A percentile compares a stretch with the other conserved stretches of the same genome.
Conservation (phyloP, 2,113 vertebrate genomes). For the Struthidea cinerea region DNA sequence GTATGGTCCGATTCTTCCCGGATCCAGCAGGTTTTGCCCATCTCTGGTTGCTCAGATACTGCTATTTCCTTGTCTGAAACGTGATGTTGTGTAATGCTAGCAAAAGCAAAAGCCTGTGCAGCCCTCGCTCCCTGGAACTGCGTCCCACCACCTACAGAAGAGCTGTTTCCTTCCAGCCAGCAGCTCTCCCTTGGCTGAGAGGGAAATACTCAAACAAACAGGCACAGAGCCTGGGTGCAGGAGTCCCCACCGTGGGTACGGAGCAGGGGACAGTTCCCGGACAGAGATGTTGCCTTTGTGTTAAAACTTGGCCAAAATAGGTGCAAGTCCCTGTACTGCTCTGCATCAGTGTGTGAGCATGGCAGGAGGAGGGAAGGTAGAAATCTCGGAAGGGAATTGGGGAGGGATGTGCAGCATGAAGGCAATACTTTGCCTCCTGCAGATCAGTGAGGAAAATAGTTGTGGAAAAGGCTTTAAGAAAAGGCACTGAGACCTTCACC, state of each 20-base stretch:
- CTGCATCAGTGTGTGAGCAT: not conserved
- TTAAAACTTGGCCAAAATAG: not conserved
- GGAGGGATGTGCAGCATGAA: accelerated
- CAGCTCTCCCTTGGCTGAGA: not conserved
- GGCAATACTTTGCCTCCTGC: not conserved
- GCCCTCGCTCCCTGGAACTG: not conserved
- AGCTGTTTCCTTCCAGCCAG: not conserved
- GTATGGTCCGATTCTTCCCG: not conserved
- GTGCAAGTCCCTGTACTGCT: not conserved
- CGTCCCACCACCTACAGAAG: not conserved
- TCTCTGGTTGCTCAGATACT: not conserved
- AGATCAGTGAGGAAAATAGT: accelerated
- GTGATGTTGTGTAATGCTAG: not conserved
- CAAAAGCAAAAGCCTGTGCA: not conserved
- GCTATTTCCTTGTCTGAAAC: not conserved
- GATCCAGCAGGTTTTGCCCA: not conserved
- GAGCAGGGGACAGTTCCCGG: not conserved
- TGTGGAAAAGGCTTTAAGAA: not conserved
- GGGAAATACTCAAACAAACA: not conserved
- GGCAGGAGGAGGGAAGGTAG: not conserved
- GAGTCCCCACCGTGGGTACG: accelerated
- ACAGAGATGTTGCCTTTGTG: not conserved
- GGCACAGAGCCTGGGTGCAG: accelerated
- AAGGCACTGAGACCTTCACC: conserved; percentile 24
- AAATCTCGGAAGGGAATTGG: not conserved